Evolutionary conservation across 2,888 invertebrate genomes (phyloP), one percentile per base, ranked within the genome.

Genomic region (Lamproptera curius): DNA sequence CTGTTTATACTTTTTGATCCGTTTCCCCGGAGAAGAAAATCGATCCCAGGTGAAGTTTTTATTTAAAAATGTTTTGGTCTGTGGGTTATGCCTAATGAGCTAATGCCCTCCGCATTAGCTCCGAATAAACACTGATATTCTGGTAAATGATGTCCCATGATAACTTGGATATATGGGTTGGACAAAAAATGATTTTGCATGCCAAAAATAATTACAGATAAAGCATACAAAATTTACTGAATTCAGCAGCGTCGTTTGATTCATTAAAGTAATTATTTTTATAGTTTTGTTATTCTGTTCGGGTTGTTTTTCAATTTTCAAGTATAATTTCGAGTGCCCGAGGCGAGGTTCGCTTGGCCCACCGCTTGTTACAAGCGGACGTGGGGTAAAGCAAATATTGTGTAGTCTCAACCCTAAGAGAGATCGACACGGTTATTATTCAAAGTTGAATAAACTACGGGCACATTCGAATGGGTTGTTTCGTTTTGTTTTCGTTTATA

Each of bases 371-470:
- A 28, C 28, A 4, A 6, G 3, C 42, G 42, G 17, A 17, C 33
- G 31, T 6, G 1, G 11, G 33, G 16, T 42, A 33, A 41, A 42
- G 26, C 26, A 39, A 39, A 39, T 42, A 42, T 42, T 34, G 17
- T 17, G 17, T 41, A 10, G 17, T n/a, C 20, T 20, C 6, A 20
- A 20, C 33, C 42, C 17, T 13, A 34, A 34, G 17, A 33, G 14
- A 17, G 20, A 42, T 42, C 17, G 17, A 11, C 31, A 4, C 1
- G 13, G 31, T 31, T 31, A 31, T 31, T 31, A 31, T 31, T 31
- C 31, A 31, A 31, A 31, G 28, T 28, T 28, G 11, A 11, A n/a
- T n/a, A 31, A 31, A 31, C 31, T n/a, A n/a, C n/a, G n/a, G n/a
- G n/a, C n/a, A n/a, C n/a, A n/a, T n/a, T n/a, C n/a, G n/a, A n/a